Base-by-base conservation (phyloP, 2,797 vertebrate species). In the Enteromius fasciolatus region DNA sequence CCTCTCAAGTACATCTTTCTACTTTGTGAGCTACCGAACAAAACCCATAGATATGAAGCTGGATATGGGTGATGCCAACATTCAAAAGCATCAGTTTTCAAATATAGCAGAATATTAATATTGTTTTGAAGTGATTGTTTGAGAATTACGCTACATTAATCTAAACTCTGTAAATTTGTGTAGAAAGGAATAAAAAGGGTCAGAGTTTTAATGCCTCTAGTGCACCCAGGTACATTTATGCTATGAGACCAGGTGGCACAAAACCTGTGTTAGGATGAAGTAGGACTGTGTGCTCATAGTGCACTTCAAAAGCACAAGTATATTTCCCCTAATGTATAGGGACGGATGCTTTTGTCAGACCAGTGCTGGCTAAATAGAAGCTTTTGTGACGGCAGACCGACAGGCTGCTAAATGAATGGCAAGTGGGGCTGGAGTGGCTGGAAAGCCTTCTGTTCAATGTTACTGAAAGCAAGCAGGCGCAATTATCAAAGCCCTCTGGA, bases 371-470 rank as follows among this genome's bases (percentile, higher is more conserved):
- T 86, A 84, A 88, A 75, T 84, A 83, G 69, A 79, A 15, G 82
- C 90, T 88, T 85, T 91, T 86, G 48, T 90, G 85, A 86, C 80
- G 76, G 46, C 18, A 73, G 86, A 85, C 85, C 88, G 82, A 76
- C 80, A 66, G 88, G 86, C 20, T 48, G 87, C 73, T 82, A 82
- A 90, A 92, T 89, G 77, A 89, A 93, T 87, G 81, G 83, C 73
- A 17, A 89, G 92, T 90, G 91, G 89, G 89, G 59, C 87, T 81
- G 68, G 82, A 91, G 90, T 78, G 74, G 86, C 86, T 88, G 81
- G 82, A 8, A 74, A 77, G 74, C 82, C 82, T 81, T 86, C 59
- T 77, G 74, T 83, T 48, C 82, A 48, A 57, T 70, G 79, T 77
- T 73, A 82, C 80, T 81, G 76, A 81, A 83, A 81, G 44, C 44